These are phyloP conservation scores for Mechanitis messenoides DNA, from an alignment of 2,888 invertebrate genomes.

Conservation along the genomic window DNA sequence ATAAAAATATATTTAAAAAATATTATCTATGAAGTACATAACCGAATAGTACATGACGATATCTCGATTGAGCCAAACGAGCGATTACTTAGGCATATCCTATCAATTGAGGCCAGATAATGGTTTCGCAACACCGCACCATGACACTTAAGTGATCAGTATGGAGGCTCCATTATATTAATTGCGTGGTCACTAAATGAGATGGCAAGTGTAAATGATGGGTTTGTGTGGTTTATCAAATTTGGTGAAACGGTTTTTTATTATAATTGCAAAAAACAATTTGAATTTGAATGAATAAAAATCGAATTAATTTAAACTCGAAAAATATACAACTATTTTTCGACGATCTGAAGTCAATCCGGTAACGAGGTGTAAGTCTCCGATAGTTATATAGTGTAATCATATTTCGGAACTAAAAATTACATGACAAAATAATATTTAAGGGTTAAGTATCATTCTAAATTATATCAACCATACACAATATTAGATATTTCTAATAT, in stretches of 20 bases:
- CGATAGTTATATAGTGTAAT: no score
- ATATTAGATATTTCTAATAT: no score
- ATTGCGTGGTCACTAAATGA: slow-evolving; percentile 32
- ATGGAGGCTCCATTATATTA: slow-evolving; percentile 35
- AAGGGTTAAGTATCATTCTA: no score
- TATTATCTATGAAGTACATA: not conserved
- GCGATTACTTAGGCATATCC: slow-evolving; percentile 12
- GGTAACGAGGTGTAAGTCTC: no score
- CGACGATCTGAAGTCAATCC: no score
- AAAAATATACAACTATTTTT: no score
- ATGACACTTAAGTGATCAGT: slow-evolving; percentile 10
- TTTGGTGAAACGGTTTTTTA: slow-evolving; percentile 1
- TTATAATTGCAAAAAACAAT: no score
- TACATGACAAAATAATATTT: no score
- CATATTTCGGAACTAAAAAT: no score
- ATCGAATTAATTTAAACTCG: not conserved
- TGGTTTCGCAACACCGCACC: slow-evolving; percentile 9
- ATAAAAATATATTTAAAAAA: not conserved
- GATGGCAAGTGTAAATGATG: slow-evolving; percentile 6
- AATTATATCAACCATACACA: no score
- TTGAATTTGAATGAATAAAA: not conserved
- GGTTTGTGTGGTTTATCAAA: slow-evolving; percentile 4
- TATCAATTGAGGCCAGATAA: slow-evolving; percentile 13
- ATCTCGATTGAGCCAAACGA: slow-evolving; percentile 10
- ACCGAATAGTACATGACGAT: slow-evolving; percentile 1